phyloP scores from a whole-genome alignment of 2,888 invertebrate genomes.

The Diadromus collaris region DNA sequence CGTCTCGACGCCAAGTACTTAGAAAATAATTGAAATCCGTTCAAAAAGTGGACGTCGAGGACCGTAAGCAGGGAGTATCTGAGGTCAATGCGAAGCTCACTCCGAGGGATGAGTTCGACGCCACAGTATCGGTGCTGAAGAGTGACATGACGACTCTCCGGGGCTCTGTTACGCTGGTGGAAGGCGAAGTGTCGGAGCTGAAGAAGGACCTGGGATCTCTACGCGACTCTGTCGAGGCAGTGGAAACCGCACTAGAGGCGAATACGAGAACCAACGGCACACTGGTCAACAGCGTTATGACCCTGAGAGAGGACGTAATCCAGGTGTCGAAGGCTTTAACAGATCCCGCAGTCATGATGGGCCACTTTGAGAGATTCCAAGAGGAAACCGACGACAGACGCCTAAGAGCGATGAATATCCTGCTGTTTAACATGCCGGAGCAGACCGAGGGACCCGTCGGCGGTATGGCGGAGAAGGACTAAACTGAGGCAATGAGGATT shows the following conservation, averaged over 20 bases:
- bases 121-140: no score
- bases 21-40: no score
- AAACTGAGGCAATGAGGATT: neutral
- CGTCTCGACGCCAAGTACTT: no score
- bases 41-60: no score
- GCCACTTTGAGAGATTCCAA: neutral
- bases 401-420: neutral
- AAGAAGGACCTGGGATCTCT: neutral
- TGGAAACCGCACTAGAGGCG: neutral
- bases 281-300: neutral
- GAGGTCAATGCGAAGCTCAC: no score
- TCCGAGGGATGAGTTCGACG: no score
- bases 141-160: no score
- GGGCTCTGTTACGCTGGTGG: no score
- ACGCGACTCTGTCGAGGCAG: neutral
- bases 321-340: neutral
- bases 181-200: neutral
- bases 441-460: slow-evolving; percentile 7
- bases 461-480: neutral
- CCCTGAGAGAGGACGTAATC: neutral
- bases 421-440: neutral
- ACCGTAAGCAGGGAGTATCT: no score
- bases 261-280: neutral
- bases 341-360: neutral
- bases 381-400: neutral